Percentiles rank a stretch among this genome's conserved stretches.
These are phyloP conservation scores for Polydesmus complanatus DNA, from an alignment of 2,888 invertebrate genomes.

Conservation along the genomic window DNA sequence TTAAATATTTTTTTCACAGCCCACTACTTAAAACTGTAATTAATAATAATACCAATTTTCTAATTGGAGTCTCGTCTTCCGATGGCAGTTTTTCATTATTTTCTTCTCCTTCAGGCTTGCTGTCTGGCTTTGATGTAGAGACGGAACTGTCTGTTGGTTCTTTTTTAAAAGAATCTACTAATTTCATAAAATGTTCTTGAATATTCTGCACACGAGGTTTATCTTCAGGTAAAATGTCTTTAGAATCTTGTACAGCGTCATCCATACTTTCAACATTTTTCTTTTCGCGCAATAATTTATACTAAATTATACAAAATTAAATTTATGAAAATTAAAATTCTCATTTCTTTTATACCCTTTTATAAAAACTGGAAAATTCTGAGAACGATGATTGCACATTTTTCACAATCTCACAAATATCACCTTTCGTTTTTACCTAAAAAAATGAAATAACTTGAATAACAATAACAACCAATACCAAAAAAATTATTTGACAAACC, in stretches of 20 bases:
- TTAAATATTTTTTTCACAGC: too few relatives aligned
- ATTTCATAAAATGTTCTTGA: conserved; percentile 10
- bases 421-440: neutral
- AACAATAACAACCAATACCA: too few relatives aligned
- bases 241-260: too few relatives aligned
- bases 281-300: too few relatives aligned
- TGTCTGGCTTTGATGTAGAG: neutral
- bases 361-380: too few relatives aligned
- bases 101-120: neutral
- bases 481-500: too few relatives aligned
- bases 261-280: too few relatives aligned
- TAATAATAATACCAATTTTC: neutral
- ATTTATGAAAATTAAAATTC: too few relatives aligned
- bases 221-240: too few relatives aligned
- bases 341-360: too few relatives aligned
- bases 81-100: neutral
- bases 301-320: too few relatives aligned
- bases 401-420: neutral
- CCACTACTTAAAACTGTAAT: neutral
- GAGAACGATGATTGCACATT: neutral
- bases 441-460: too few relatives aligned
- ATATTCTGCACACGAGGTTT: conserved; percentile 1
- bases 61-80: neutral
- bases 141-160: neutral
- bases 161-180: neutral